A percentile compares a stretch with the other conserved stretches of the same genome.
phyloP scores from a whole-genome alignment of 2,797 vertebrate species.

The Masticophis lateralis region DNA sequence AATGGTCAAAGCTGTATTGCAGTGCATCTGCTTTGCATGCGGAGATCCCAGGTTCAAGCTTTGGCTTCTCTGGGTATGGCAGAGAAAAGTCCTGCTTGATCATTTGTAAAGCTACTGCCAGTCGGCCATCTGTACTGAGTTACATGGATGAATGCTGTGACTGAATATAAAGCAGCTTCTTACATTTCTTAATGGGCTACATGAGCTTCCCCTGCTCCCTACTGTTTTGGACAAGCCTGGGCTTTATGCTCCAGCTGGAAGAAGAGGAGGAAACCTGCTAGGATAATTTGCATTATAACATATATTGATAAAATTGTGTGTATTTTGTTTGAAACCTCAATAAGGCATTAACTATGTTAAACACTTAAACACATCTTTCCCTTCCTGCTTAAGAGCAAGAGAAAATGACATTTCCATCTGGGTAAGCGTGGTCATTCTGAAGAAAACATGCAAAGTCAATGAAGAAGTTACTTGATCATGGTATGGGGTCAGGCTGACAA shows the following conservation, averaged over 20 bases:
- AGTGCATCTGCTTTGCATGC: not conserved
- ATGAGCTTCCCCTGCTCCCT: not conserved
- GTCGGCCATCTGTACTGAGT: not conserved
- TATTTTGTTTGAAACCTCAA: not conserved
- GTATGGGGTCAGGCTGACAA: not conserved
- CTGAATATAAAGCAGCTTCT: not conserved
- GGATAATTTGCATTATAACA: not conserved
- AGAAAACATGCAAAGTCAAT: not conserved
- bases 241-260: not conserved
- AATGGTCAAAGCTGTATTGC: not conserved
- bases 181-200: not conserved
- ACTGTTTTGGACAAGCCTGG: not conserved
- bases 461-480: not conserved
- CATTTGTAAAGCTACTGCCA: not conserved
- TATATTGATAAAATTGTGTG: not conserved
- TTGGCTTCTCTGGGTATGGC: not conserved
- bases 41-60: not conserved
- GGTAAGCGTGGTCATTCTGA: not conserved
- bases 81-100: not conserved
- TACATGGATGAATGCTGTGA: not conserved
- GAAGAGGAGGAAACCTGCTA: not conserved
- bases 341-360: not conserved
- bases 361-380: no score
- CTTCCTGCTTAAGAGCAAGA: not conserved
- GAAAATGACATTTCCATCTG: not conserved